These are phyloP conservation scores for Chiropotes sagulatus DNA, from an alignment of 2,797 vertebrate species.

Conservation along the genomic window DNA sequence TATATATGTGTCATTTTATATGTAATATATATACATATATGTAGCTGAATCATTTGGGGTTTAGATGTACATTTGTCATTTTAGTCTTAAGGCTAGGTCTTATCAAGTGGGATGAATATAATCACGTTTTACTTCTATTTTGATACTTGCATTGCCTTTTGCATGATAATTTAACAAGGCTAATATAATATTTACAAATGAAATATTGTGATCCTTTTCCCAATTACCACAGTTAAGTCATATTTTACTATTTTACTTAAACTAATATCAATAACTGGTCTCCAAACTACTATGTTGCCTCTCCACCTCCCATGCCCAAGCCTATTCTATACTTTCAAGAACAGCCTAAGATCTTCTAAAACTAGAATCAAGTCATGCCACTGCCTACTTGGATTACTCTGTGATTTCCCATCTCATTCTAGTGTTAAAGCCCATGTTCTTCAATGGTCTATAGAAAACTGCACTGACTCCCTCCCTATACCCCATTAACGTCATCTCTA, in stretches of 20 bases:
- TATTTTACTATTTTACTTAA: constrained; percentile 14
- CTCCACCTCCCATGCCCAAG: neutral
- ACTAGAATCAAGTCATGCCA: neutral
- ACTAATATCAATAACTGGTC: neutral
- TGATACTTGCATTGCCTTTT: neutral
- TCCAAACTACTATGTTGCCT: neutral
- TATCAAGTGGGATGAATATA: neutral
- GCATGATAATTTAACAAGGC: constrained; percentile 50
- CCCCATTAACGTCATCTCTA: neutral
- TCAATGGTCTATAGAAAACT: neutral
- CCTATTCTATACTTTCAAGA: neutral
- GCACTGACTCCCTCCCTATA: neutral
- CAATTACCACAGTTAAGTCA: constrained; percentile 5
- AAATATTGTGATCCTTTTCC: constrained; percentile 22
- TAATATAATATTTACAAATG: constrained; percentile 29
- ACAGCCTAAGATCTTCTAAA: neutral
- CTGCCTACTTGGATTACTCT: neutral
- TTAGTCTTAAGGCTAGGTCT: neutral
- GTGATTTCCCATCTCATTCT: neutral
- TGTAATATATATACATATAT: neutral
- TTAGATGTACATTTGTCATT: neutral
- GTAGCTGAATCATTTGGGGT: neutral
- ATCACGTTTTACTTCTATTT: neutral
- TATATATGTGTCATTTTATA: neutral
- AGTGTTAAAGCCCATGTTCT: neutral